Evolutionary conservation across 2,113 vertebrate genomes (phyloP).

Genomic region (Tetrax tetrax): DNA sequence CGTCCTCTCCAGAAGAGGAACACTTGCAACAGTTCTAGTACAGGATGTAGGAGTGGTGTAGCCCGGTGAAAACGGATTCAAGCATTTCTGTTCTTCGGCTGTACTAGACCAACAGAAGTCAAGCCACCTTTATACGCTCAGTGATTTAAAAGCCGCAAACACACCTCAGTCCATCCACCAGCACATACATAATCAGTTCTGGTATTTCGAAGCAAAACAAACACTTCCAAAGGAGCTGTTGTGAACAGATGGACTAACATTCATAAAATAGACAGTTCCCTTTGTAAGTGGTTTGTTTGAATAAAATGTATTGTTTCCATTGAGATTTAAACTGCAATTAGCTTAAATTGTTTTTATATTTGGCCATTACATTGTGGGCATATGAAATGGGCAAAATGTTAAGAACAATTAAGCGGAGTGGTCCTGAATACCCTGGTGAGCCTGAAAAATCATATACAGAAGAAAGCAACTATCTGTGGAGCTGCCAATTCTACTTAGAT

Average conservation of each 20-base stretch:
- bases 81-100: not conserved
- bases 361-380: conserved; percentile 30
- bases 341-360: conserved; percentile 63
- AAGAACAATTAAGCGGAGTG: conserved; percentile 63
- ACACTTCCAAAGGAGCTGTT: conserved; percentile 23
- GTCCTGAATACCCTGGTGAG: conserved; percentile 24
- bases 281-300: conserved; percentile 42
- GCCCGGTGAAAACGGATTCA: not conserved
- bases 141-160: not conserved
- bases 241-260: conserved; percentile 39
- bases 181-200: not conserved
- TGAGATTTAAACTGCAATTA: conserved; percentile 49
- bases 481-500: conserved; percentile 56
- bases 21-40: too few species aligned
- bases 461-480: conserved; percentile 52
- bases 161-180: not conserved
- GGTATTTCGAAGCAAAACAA: conserved; percentile 24
- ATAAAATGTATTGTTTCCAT: conserved; percentile 39
- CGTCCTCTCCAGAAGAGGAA: not conserved
- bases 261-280: conserved; percentile 30
- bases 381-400: conserved; percentile 62
- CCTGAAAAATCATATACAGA: conserved; percentile 29
- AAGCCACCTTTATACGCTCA: not conserved
- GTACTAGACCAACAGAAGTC: not conserved
- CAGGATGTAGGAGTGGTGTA: fast-evolving